Evolutionary conservation across 2,113 vertebrate species (phyloP).

Genomic region (Cyanoderma ruficeps): DNA sequence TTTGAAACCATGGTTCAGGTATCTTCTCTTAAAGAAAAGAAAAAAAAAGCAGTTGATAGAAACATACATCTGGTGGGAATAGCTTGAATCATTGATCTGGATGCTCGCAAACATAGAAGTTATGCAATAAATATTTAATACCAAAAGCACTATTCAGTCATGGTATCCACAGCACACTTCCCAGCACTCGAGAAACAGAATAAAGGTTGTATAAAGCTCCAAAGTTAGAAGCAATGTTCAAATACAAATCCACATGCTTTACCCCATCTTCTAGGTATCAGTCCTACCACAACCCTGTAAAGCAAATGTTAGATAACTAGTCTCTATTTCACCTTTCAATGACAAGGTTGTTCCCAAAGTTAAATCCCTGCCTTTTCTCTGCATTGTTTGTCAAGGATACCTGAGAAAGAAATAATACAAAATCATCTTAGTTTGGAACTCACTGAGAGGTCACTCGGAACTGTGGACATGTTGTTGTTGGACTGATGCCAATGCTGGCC

Average conservation of each 20-base stretch:
- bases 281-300: not conserved
- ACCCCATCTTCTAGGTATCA: not conserved
- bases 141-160: not conserved
- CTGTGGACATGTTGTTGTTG: not conserved
- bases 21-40: not conserved
- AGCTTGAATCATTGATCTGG: not conserved
- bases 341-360: not conserved
- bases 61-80: not conserved
- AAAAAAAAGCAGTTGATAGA: not conserved
- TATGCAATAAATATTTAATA: constrained; percentile 20
- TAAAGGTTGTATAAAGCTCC: not conserved
- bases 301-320: not conserved
- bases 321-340: not conserved
- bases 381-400: not conserved
- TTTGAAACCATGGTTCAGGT: not conserved
- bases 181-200: not conserved
- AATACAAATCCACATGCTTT: not conserved
- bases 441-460: not conserved
- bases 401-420: not conserved
- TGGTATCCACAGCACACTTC: not conserved
- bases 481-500: not conserved
- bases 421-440: not conserved
- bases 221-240: not conserved
- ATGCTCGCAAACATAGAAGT: not conserved
- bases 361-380: not conserved